Evolutionary conservation across 2,797 vertebrate species (phyloP).

Genomic region (Pangasius djambal): DNA sequence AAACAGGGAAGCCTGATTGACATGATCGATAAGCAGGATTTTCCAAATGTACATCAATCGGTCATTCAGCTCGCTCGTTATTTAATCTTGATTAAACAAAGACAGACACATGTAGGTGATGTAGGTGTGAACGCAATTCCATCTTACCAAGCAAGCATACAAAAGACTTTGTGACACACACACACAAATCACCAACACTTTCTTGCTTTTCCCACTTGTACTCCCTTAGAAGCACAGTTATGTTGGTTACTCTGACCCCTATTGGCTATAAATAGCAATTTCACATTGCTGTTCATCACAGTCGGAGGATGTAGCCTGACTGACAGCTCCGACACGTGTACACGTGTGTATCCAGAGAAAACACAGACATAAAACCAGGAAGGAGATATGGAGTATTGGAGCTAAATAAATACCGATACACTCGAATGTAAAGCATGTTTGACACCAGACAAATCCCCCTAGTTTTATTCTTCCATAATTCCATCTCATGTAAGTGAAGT

Average conservation of each 20-base stretch:
- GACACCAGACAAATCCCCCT: neutral
- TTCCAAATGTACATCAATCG: slow-evolving; percentile 53
- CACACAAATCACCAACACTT: neutral
- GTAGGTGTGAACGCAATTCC: slow-evolving; percentile 33
- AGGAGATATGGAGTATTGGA: neutral
- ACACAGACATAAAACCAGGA: neutral
- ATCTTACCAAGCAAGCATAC: slow-evolving; percentile 46
- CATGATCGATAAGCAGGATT: slow-evolving; percentile 55
- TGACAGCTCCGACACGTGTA: neutral
- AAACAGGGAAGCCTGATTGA: slow-evolving; percentile 9
- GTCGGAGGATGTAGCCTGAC: neutral
- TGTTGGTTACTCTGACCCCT: slow-evolving; percentile 47
- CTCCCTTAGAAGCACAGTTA: neutral
- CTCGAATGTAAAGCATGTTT: neutral
- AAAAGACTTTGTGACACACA: slow-evolving; percentile 39
- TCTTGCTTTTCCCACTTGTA: neutral
- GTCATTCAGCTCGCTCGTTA: slow-evolving; percentile 55
- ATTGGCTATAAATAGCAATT: slow-evolving; percentile 37
- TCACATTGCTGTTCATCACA: neutral
- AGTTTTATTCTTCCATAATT: neutral
- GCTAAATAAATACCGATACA: neutral
- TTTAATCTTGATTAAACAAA: slow-evolving; percentile 60
- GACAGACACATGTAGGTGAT: slow-evolving; percentile 44
- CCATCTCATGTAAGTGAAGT: neutral
- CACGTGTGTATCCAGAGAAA: neutral